These are phyloP conservation scores for Cardiocondyla obscurior DNA, from an alignment of 1,140 invertebrate genomes.

Conservation along the genomic window DNA sequence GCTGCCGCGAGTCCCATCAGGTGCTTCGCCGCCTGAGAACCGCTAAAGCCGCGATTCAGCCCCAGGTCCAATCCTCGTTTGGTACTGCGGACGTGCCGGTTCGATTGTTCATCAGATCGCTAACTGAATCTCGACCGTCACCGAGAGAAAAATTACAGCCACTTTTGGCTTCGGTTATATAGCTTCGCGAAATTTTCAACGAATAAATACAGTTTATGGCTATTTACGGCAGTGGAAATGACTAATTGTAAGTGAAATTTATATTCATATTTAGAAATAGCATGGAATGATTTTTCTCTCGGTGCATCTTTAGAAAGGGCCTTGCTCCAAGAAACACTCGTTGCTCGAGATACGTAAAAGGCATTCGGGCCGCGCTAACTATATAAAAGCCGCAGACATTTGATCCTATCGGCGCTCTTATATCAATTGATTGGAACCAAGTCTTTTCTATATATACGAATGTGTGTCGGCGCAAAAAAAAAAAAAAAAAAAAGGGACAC, in stretches of 20 bases:
- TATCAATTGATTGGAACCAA: conserved; percentile 3
- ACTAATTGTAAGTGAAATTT: no score
- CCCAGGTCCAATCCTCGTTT: conserved; percentile 93
- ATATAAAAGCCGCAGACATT: neutral
- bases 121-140: neutral
- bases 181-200: no score
- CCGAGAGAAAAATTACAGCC: no score
- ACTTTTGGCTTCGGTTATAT: no score
- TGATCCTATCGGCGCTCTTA: neutral
- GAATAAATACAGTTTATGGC: no score
- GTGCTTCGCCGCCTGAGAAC: conserved; percentile 94
- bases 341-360: neutral
- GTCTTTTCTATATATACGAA: conserved; percentile 2
- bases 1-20: conserved; percentile 94
- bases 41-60: conserved; percentile 93
- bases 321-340: neutral
- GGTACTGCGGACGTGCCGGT: conserved; percentile 83
- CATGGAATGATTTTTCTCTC: no score
- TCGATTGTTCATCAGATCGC: neutral
- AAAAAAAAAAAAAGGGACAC: neutral
- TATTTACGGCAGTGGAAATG: no score
- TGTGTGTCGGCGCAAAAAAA: neutral
- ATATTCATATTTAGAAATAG: no score
- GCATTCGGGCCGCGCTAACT: neutral
- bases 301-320: neutral